Conservation (phyloP, 2,888 invertebrate genomes). For the Calliphora vomitoria region DNA sequence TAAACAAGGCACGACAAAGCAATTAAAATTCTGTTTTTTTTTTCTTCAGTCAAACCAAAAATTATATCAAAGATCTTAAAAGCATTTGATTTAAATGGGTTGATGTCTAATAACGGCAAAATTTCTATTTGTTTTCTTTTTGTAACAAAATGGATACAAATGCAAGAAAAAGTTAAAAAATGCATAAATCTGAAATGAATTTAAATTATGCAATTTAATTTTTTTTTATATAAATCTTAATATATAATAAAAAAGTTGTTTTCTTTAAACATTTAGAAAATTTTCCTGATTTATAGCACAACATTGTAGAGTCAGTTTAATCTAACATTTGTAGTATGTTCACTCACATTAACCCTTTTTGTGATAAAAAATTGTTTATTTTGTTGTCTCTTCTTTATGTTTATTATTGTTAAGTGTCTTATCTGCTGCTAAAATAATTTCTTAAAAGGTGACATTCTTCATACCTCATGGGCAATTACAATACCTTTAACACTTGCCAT, state of each 20-base stretch:
- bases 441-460: constrained; percentile 69
- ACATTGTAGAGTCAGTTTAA: not conserved
- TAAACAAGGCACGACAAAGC: constrained; percentile 55
- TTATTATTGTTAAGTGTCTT: constrained; percentile 39
- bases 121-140: not conserved
- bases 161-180: constrained; percentile 5
- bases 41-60: not conserved
- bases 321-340: constrained; percentile 8
- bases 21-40: constrained; percentile 54
- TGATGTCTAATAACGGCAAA: not conserved
- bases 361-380: not conserved
- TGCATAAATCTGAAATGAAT: not conserved
- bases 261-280: not conserved
- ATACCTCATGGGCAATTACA: constrained; percentile 71
- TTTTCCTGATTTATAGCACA: not conserved
- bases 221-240: not conserved
- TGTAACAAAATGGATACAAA: not conserved
- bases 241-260: not conserved
- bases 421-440: constrained; percentile 62
- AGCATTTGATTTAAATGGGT: constrained; percentile 11
- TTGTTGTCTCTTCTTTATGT: not conserved
- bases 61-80: constrained; percentile 3
- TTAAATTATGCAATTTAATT: constrained; percentile 21
- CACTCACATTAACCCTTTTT: constrained; percentile 23
- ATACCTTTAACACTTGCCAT: constrained; percentile 72